Evolutionary conservation across 2,888 invertebrate genomes (phyloP).

Genomic region (Sesia apiformis): DNA sequence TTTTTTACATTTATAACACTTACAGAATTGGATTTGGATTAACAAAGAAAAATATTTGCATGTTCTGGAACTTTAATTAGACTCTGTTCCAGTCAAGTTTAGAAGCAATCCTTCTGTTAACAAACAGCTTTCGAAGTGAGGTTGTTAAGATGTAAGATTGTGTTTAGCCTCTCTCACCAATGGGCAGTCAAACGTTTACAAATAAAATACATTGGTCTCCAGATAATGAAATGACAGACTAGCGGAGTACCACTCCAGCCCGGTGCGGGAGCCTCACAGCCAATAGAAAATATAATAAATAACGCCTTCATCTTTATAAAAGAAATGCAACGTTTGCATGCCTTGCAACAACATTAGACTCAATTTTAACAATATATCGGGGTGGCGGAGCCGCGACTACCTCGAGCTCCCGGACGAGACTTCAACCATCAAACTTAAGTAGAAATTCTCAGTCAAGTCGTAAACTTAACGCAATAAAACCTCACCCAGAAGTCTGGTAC

Average conservation of each 20-base stretch:
- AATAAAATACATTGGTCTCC: constrained; percentile 68
- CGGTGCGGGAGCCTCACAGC: background rate
- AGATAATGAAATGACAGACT: constrained; percentile 64
- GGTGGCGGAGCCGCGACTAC: constrained; percentile 37
- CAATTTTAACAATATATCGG: background rate
- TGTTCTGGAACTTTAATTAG: background rate
- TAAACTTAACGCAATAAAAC: background rate
- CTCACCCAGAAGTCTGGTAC: background rate
- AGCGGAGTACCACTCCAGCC: background rate
- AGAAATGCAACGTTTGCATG: background rate
- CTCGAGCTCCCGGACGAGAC: constrained; percentile 6
- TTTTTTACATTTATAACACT: too few species aligned
- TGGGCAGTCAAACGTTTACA: constrained; percentile 30
- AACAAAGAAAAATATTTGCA: too few species aligned
- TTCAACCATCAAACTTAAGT: background rate
- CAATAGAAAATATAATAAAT: background rate
- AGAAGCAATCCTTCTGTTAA: background rate
- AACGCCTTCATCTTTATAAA: background rate
- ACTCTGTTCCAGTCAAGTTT: background rate
- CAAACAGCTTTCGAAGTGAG: background rate
- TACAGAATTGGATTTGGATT: too few species aligned
- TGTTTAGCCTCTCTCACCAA: constrained; percentile 21
- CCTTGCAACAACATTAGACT: background rate
- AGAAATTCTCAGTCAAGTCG: constrained; percentile 1
- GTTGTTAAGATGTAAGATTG: background rate